Conservation (phyloP, 2,113 vertebrate species). For the Herpetotheres cachinnans region DNA sequence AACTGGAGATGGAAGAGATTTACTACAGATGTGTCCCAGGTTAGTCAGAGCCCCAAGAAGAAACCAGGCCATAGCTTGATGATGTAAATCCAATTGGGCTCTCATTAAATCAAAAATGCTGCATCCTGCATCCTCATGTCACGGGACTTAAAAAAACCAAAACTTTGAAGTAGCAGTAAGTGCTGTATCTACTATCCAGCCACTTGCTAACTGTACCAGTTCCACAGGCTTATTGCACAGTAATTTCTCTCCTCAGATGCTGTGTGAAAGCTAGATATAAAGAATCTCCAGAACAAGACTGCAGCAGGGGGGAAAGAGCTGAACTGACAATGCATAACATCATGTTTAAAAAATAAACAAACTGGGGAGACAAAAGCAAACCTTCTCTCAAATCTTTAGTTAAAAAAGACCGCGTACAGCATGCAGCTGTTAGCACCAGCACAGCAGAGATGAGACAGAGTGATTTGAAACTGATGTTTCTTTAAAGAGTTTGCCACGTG, state of each 20-base stretch:
- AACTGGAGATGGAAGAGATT: neutral
- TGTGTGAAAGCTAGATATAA: slow-evolving; percentile 5
- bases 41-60: neutral
- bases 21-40: neutral
- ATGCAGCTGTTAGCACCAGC: neutral
- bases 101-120: neutral
- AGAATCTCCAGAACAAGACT: neutral
- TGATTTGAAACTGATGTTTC: neutral
- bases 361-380: neutral
- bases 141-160: neutral
- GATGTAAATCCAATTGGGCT: neutral
- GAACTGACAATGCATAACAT: neutral
- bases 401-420: neutral
- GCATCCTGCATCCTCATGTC: neutral
- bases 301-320: neutral
- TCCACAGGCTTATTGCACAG: neutral
- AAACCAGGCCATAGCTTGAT: neutral
- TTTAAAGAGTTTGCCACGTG: neutral
- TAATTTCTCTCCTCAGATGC: neutral
- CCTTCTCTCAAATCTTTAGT: neutral
- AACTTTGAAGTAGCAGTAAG: neutral
- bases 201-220: neutral
- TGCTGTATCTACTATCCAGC: neutral
- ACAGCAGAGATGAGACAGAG: neutral
- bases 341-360: slow-evolving; percentile 36